Evolutionary conservation across 1,140 invertebrate species (phyloP), one percentile per base, ranked within the genome.

Genomic region (Copidosoma floridanum): DNA sequence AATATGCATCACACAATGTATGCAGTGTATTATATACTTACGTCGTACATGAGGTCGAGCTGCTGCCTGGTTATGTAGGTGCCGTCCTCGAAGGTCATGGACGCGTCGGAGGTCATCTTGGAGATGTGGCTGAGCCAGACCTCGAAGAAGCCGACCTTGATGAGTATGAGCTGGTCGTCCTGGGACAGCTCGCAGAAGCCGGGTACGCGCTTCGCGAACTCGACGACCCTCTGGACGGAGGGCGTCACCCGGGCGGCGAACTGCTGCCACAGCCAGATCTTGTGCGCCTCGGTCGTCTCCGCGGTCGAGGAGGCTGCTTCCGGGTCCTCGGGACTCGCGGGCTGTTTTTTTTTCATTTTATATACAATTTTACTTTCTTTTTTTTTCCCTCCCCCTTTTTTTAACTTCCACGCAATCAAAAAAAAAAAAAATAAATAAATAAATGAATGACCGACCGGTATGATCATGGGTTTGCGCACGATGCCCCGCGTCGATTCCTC

Each of bases 91-190:
- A 98, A 95, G n/a, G 93, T 92, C 70, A 98, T 82, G 52, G 86
- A 86, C 57, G 86, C 84, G 57, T 93, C 88, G 3, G 86, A 85
- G n/a, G 93, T 89, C 77, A 95, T 85, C 50, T 89, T 85, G 1
- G 92, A 85, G 52, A 94, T 89, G 65, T 95, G 88, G 48, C 90
- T 89, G 54, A 97, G 82, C 95, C 96, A 98, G 48, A 98, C 88
- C 81, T 98, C 95, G 77, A 98, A 96, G 82, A 98, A 98, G 32
- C 94, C 95, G 68, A 93, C 86, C 83, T 98, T 97, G 68, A 97
- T 95, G 38, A 97, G 84, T 65, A 95, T 95, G 52, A 97, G 82
- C 79, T 97, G 94, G 80, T 96, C 94, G 69, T 96, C 93, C 80
- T 96, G 94, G 20, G 88, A 87, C 51, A 97, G 83, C 50, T 89